Conservation (phyloP, 2,888 invertebrate genomes). For the Agrochola lychnidis region DNA sequence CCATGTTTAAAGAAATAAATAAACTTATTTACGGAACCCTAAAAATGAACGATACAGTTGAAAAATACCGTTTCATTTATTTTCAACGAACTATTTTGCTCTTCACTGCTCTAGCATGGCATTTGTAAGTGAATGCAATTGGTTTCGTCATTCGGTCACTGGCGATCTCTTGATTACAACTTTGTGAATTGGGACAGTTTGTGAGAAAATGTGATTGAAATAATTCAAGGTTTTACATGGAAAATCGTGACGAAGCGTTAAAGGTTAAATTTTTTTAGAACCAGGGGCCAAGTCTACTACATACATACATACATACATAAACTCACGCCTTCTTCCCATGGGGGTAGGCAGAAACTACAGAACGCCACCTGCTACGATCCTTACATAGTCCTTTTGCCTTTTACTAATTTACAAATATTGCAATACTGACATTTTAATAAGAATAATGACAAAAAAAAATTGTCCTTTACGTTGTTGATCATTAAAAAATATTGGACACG, state of each 20-base stretch:
- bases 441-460: too few relatives aligned
- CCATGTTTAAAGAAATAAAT: too few relatives aligned
- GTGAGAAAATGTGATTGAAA: constrained; percentile 29
- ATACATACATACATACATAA: too few relatives aligned
- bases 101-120: constrained; percentile 45
- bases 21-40: too few relatives aligned
- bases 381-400: too few relatives aligned
- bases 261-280: background rate
- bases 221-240: constrained; percentile 17
- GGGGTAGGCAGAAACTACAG: too few relatives aligned
- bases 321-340: too few relatives aligned
- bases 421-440: too few relatives aligned
- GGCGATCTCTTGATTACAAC: constrained; percentile 37
- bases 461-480: too few relatives aligned
- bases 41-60: constrained; percentile 26
- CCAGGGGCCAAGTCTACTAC: background rate
- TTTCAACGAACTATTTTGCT: constrained; percentile 53
- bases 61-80: constrained; percentile 30
- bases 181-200: constrained; percentile 37
- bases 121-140: constrained; percentile 41
- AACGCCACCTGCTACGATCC: too few relatives aligned
- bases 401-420: background rate
- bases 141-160: constrained; percentile 39
- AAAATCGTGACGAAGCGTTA: background rate
- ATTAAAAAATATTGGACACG: too few relatives aligned